Base-by-base conservation (phyloP, 2,888 invertebrate species). In the Pediacus dermestoides region DNA sequence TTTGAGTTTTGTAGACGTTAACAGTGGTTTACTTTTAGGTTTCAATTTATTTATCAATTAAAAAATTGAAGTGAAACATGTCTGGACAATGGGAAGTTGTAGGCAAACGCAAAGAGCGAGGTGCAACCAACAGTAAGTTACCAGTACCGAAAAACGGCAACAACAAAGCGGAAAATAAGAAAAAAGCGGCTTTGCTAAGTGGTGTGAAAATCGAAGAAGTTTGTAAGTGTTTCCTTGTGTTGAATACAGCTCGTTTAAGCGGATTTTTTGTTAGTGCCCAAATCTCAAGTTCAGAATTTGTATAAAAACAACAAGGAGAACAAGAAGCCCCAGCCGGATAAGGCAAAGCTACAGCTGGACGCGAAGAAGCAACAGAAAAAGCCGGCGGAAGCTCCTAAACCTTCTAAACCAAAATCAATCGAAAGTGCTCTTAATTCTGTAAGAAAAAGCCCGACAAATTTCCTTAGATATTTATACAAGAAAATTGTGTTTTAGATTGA, bases 161-260 rank as follows among this genome's bases (percentile, higher is more conserved):
- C 34, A 43, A 44, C 18, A 49, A 52, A 30, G 11, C 27, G 1
- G 42, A 49, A 30, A 79, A 75, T 50, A 80, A 78, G 63, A 80
- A 78, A 58, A 70, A 56, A 31, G 56, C 55, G 39, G 39, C 50
- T 33, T 36, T 46, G 33, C 32, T 46, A 28, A 47, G 50, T 37
- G 46, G 78, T 77, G 67, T 78, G 75, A 85, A 84, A 74, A 73
- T 83, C 46, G 85, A 86, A 62, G 86, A 87, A 67, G 76, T 85
- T 60, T 71, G 87, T 87, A 71, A 77, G 84, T 76, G 52, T 49
- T 18, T n/a, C 45, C 31, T 39, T 50, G 8, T 30, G 4, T 30
- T 21, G 30, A 15, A 3, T 16, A 6, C 11, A 10, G 6, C 22
- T 21, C 6, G 21, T 21, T 6, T 21, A 21, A 21, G 18, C 6